A percentile compares a stretch with the other conserved stretches of the same genome.
Evolutionary conservation across 2,888 invertebrate species (phyloP).

Genomic region (Heliothis peltigera): DNA sequence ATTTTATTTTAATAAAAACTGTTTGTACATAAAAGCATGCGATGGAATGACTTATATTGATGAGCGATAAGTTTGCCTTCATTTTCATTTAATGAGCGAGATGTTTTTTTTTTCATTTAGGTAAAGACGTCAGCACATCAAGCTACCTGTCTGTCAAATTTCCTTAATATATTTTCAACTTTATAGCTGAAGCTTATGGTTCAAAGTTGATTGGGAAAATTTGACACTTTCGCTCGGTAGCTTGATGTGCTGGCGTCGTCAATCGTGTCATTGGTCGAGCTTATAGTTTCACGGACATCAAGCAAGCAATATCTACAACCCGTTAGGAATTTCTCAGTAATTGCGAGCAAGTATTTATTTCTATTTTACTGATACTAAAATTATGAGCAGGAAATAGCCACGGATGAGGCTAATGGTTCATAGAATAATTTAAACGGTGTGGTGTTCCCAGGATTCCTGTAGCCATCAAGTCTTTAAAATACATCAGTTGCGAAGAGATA

Average conservation of each 20-base stretch:
- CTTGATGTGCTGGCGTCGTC: too few species aligned
- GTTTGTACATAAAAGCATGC: conserved; percentile 46
- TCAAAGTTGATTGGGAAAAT: too few species aligned
- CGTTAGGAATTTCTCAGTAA: conserved; percentile 32
- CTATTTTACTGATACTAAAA: conserved; percentile 21
- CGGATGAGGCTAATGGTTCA: conserved; percentile 33
- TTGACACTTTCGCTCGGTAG: too few species aligned
- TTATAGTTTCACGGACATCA: conserved; percentile 12
- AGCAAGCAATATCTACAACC: conserved; percentile 6
- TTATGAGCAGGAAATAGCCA: conserved; percentile 18
- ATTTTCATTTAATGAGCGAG: conserved; percentile 17
- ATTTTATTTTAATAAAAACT: conserved; percentile 52
- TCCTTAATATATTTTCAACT: too few species aligned
- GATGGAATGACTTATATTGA: conserved; percentile 56
- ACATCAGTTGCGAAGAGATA: neutral
- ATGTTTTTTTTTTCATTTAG: conserved; percentile 5
- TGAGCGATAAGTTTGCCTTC: conserved; percentile 40
- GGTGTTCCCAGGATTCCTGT: conserved; percentile 30
- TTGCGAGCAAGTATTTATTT: conserved; percentile 8
- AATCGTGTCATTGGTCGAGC: conserved; percentile 28
- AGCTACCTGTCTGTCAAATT: too few species aligned
- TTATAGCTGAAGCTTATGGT: too few species aligned
- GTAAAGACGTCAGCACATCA: too few species aligned
- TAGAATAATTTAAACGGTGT: conserved; percentile 31
- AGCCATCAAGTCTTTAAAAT: conserved; percentile 11